Base-by-base conservation (phyloP, 2,113 vertebrate genomes). In the Calonectris borealis region DNA sequence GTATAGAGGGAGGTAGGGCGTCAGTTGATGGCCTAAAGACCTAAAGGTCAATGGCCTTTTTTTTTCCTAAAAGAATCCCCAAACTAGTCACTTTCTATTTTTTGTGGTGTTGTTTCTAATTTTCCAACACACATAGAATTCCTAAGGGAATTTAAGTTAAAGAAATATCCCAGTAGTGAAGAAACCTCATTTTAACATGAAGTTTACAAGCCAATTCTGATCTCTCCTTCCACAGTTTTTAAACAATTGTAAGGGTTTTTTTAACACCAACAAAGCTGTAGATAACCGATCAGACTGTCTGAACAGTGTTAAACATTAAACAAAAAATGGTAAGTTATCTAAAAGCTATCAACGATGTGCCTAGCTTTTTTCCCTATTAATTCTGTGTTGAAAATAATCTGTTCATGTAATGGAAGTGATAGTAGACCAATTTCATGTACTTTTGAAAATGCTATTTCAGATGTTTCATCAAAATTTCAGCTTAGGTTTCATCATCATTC, bases 1-100 rank as follows among this genome's bases (percentile, higher is more conserved):
- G 2, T 38, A 31, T 10, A 51, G 14, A 73, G 19, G 7, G 4
- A 2, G 11, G 4, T 10, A 31, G 7, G 21, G 25, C 2, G 2
- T n/a, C 57, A 31, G 5, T 2, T 72, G 18, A 25, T 73, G 25
- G 8, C 7, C 42, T 48, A 18, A 73, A 60, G 7, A 7, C n/a
- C 32, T 60, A 60, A 44, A 38, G 9, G 18, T 68, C 7, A 1
- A 6, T 82, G 16, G 3, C 7, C 5, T 26, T 21, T 36, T 48
- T 26, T 40, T 36, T 21, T 2, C 11, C 36, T 25, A 19, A 77
- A 62, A 42, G 61, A 22, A 15, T 0, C 3, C 9, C 10, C 0
- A 70, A 31, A 48, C 2, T 14, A 24, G 9, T 31, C 1, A 68
- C 4, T 70, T 69, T n/a, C 2, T 6, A 44, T 61, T 65, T 9